These are phyloP conservation scores for Venusia cambrica DNA, from an alignment of 2,888 invertebrate species.

Conservation along the genomic window DNA sequence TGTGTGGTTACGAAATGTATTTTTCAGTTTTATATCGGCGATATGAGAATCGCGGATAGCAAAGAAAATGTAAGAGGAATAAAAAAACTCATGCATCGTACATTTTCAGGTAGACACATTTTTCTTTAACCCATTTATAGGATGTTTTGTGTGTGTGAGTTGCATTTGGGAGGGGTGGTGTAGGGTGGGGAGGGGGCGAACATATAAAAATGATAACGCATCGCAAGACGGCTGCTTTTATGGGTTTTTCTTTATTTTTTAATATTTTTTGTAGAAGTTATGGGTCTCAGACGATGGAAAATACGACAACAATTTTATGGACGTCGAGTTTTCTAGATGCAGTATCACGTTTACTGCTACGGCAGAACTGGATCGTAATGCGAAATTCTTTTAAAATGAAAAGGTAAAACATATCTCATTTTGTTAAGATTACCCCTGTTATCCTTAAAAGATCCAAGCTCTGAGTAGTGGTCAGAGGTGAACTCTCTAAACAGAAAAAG, in stretches of 20 bases:
- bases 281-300: constrained; percentile 27
- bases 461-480: too few species aligned
- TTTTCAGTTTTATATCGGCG: constrained; percentile 81
- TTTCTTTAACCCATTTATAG: constrained; percentile 81
- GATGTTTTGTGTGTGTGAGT: constrained; percentile 58
- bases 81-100: constrained; percentile 78
- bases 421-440: too few species aligned
- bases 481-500: too few species aligned
- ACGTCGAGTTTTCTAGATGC: constrained; percentile 23
- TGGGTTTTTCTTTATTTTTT: constrained; percentile 78
- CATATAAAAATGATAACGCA: constrained; percentile 82
- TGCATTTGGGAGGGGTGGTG: constrained; percentile 52
- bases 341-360: constrained; percentile 6
- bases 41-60: constrained; percentile 81
- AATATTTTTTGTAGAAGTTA: constrained; percentile 70
- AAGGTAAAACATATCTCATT: too few species aligned
- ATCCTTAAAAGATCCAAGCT: too few species aligned
- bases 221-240: constrained; percentile 81
- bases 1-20: constrained; percentile 60
- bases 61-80: constrained; percentile 77
- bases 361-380: constrained; percentile 4
- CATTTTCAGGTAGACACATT: constrained; percentile 81
- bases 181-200: constrained; percentile 57
- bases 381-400: neutral
- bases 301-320: constrained; percentile 25